These are phyloP conservation scores for Rhagonycha fulva DNA, from an alignment of 2,888 invertebrate species.

Conservation along the genomic window DNA sequence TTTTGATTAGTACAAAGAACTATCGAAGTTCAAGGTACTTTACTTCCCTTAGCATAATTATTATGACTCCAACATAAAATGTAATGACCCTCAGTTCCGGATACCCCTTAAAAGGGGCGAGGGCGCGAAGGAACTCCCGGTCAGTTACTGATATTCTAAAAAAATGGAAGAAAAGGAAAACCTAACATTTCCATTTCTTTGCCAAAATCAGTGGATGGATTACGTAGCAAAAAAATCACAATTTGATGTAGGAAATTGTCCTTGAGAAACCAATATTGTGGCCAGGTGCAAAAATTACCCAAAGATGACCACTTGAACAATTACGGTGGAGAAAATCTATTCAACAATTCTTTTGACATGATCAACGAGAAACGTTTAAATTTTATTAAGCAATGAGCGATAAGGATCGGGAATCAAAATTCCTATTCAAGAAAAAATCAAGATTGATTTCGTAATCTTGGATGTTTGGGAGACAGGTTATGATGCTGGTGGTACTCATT, in stretches of 20 bases:
- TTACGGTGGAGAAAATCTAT: neutral
- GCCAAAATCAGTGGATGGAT: neutral
- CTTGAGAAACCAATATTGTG: neutral
- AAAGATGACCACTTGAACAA: neutral
- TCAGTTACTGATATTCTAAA: neutral
- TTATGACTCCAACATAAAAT: neutral
- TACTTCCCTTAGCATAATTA: neutral
- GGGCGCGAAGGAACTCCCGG: neutral
- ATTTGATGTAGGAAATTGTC: neutral
- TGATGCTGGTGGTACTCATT: neutral
- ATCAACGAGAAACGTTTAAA: neutral
- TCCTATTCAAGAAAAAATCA: neutral
- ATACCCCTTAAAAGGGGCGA: neutral
- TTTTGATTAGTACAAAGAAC: neutral
- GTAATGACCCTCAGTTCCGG: neutral
- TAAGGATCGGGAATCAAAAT: neutral
- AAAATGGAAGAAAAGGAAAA: neutral
- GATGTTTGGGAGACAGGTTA: neutral
- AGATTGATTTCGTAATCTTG: too few species aligned
- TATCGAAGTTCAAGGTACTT: neutral
- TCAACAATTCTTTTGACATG: neutral
- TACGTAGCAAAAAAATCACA: neutral
- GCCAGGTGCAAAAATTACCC: neutral
- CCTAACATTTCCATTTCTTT: neutral
- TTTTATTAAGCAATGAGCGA: neutral